Evolutionary conservation across 2,113 vertebrate species (phyloP), one percentile per base, ranked within the genome.

Genomic region (Ardeotis arabs): DNA sequence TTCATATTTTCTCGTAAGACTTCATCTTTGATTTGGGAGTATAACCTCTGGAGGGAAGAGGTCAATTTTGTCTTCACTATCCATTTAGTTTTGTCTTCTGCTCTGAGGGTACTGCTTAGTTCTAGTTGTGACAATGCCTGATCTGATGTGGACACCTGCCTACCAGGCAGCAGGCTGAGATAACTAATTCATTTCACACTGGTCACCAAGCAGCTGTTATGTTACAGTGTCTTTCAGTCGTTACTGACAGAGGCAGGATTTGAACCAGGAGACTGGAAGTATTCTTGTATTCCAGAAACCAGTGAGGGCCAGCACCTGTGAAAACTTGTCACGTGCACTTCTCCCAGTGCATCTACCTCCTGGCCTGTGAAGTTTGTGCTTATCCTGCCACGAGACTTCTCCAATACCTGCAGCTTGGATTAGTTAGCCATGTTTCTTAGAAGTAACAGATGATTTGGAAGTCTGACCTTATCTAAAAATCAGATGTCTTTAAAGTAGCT

Each of bases 201-300:
- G 16, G 45, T 84, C 93, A 91, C 87, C 83, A 49, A 81, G 85
- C 90, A 97, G 93, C 96, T 97, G 92, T 84, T 92, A 27, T 85
- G 70, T 81, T 96, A 87, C 92, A 89, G 80, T 91, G 77, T 91
- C 86, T 79, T 91, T 87, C 86, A 91, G 95, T 97, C 91, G 94
- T 92, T 44, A 22, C 74, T 89, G 81, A 66, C 79, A 78, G 68
- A 64, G 52, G 68, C 85, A 84, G 94, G 64, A 81, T 96, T 93
- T 92, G 84, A 95, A 90, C 77, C 73, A 79, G 60, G 89, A 95
- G 77, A 47, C 44, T 28, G 39, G 67, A 88, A 94, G 44, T 87
- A 56, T 94, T 92, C 79, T 80, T 94, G 47, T 94, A 11, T 90
- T 84, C 79, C 86, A 76, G 75, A 90, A 77, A 58, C n/a, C 74